These are phyloP conservation scores for Miniopterus natalensis DNA, from an alignment of 2,113 vertebrate species.

Conservation along the genomic window DNA sequence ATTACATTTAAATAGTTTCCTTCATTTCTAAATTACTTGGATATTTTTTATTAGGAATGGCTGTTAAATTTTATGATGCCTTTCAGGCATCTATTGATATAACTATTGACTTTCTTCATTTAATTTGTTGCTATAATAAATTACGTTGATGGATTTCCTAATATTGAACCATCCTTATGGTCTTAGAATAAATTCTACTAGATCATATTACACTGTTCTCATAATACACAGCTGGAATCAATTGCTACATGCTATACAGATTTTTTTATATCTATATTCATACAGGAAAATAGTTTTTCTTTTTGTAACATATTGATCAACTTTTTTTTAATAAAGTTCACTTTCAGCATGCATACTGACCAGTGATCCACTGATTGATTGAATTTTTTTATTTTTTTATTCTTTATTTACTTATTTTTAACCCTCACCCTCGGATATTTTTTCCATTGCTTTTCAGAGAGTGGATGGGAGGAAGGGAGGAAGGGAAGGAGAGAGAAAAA, in stretches of 20 bases:
- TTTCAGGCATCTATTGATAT: slow-evolving; percentile 70
- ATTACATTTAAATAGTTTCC: slow-evolving; percentile 68
- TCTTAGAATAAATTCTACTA: slow-evolving; percentile 63
- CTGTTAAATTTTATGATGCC: slow-evolving; percentile 72
- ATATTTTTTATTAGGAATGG: slow-evolving; percentile 72
- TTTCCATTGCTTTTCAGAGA: too few species aligned
- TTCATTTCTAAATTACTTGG: slow-evolving; percentile 70
- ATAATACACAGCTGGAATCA: slow-evolving; percentile 24
- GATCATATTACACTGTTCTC: slow-evolving; percentile 41
- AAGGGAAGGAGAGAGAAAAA: too few species aligned
- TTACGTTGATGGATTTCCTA: slow-evolving; percentile 70
- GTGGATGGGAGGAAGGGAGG: too few species aligned
- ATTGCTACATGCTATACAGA: slow-evolving; percentile 20
- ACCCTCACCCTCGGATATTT: too few species aligned
- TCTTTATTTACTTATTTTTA: too few species aligned
- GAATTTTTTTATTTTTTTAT: too few species aligned
- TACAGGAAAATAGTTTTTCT: background rate
- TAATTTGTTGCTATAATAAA: slow-evolving; percentile 76
- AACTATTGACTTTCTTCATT: slow-evolving; percentile 72
- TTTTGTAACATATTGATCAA: slow-evolving; percentile 46
- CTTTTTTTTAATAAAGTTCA: background rate
- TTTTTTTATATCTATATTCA: slow-evolving; percentile 45
- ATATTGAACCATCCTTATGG: slow-evolving; percentile 44
- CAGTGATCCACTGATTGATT: too few species aligned
- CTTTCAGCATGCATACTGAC: too few species aligned